A percentile compares a stretch with the other conserved stretches of the same genome.
phyloP scores from a whole-genome alignment of 2,113 vertebrate genomes.

The Prietella phreatophila region DNA sequence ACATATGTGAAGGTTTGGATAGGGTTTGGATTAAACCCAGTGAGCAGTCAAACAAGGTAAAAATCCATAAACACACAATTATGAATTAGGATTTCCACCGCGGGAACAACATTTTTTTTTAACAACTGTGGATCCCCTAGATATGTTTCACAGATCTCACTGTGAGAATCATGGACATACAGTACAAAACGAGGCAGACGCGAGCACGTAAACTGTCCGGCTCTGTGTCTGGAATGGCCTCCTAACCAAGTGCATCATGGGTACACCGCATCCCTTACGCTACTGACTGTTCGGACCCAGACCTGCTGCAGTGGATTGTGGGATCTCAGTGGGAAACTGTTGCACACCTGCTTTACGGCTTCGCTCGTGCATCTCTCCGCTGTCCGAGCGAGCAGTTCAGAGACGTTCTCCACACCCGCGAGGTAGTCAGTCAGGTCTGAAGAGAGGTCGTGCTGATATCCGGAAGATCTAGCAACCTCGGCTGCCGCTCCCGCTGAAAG shows the following conservation, averaged over 20 bases:
- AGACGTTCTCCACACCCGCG: conserved; percentile 66
- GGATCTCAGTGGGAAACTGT: neutral
- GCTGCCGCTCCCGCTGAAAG: conserved; percentile 28
- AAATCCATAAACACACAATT: neutral
- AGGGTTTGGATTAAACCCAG: neutral
- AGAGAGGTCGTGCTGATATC: conserved; percentile 60
- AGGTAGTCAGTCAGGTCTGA: conserved; percentile 71
- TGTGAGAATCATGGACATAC: neutral
- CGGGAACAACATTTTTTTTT: neutral
- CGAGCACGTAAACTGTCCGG: neutral
- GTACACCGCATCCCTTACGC: neutral
- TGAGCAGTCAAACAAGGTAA: neutral
- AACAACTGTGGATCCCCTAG: neutral
- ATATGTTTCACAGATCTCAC: neutral
- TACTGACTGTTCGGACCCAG: neutral
- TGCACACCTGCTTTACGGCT: conserved; percentile 68
- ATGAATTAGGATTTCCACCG: neutral
- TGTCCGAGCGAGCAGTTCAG: conserved; percentile 70
- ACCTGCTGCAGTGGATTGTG: neutral
- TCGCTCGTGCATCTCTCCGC: conserved; percentile 66
- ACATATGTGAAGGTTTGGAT: too few relatives aligned
- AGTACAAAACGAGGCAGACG: neutral
- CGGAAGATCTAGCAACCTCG: conserved; percentile 54
- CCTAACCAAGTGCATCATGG: neutral
- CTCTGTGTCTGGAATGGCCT: neutral